Evolutionary conservation across 2,888 invertebrate species (phyloP).

Genomic region (Syrphus vitripennis): DNA sequence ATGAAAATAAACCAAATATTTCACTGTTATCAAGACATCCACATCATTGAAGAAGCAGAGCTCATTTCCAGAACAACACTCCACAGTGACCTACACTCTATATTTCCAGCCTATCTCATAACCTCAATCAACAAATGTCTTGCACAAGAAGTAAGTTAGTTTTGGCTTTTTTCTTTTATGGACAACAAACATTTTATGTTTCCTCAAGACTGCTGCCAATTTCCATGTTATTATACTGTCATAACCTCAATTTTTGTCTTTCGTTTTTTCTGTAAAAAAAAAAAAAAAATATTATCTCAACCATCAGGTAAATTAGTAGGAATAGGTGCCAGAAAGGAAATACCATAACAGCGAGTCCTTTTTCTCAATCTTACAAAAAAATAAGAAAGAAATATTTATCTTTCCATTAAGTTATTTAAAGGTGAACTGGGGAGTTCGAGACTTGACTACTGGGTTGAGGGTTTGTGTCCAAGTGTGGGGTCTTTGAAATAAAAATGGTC

Average conservation of each 20-base stretch:
- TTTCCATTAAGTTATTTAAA: conserved; percentile 38
- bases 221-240: conserved; percentile 16
- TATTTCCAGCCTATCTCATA: conserved; percentile 18
- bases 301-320: conserved; percentile 15
- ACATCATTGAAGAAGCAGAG: neutral
- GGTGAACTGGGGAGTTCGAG: neutral
- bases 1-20: neutral
- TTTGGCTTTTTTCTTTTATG: neutral
- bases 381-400: conserved; percentile 41
- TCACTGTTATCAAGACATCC: neutral
- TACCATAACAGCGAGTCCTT: conserved; percentile 23
- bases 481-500: neutral
- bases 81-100: conserved; percentile 38
- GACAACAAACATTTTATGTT: conserved; percentile 2
- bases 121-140: conserved; percentile 49
- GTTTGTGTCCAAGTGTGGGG: neutral
- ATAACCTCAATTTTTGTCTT: conserved; percentile 50
- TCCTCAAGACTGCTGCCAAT: conserved; percentile 48
- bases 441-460: neutral
- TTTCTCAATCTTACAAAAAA: conserved; percentile 32
- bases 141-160: neutral
- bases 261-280: neutral
- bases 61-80: conserved; percentile 7
- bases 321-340: conserved; percentile 13
- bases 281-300: neutral